A percentile compares a stretch with the other conserved stretches of the same genome.
Conservation (phyloP, 1,140 invertebrate genomes). For the Drosophila albomicans region DNA sequence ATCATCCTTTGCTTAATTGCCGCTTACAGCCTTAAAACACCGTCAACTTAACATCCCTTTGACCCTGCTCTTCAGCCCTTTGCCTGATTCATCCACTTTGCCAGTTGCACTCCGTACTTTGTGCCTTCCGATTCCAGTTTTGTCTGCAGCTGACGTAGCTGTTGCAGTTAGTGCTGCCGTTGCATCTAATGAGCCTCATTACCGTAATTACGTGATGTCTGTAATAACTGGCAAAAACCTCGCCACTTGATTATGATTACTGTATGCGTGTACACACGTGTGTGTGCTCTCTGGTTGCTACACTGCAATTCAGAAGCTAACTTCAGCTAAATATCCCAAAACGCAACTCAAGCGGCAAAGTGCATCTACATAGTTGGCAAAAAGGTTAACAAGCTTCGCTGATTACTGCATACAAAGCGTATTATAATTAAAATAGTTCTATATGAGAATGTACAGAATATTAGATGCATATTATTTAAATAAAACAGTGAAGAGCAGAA, state of each 20-base stretch:
- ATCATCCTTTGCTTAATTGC: conserved; percentile 21
- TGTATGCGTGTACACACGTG: background rate
- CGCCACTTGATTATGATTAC: conserved; percentile 40
- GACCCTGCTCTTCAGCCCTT: background rate
- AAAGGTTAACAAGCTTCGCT: background rate
- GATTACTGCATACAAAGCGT: background rate
- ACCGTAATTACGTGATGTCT: conserved; percentile 68
- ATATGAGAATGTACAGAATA: background rate
- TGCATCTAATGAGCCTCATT: conserved; percentile 74
- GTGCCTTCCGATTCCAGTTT: background rate
- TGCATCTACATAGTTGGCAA: background rate
- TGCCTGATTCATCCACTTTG: background rate
- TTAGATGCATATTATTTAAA: background rate
- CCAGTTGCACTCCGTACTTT: conserved; percentile 3
- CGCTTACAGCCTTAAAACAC: conserved; percentile 10
- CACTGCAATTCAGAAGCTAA: background rate
- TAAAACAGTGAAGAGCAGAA: background rate
- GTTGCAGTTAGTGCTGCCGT: background rate
- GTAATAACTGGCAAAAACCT: conserved; percentile 50
- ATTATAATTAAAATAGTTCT: background rate
- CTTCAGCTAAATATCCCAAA: background rate
- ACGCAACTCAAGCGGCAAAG: background rate
- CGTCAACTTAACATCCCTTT: conserved; percentile 7
- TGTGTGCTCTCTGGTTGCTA: background rate
- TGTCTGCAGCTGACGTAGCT: conserved; percentile 2